Evolutionary conservation across 2,113 vertebrate species (phyloP).

Genomic region (Argyrosomus japonicus): DNA sequence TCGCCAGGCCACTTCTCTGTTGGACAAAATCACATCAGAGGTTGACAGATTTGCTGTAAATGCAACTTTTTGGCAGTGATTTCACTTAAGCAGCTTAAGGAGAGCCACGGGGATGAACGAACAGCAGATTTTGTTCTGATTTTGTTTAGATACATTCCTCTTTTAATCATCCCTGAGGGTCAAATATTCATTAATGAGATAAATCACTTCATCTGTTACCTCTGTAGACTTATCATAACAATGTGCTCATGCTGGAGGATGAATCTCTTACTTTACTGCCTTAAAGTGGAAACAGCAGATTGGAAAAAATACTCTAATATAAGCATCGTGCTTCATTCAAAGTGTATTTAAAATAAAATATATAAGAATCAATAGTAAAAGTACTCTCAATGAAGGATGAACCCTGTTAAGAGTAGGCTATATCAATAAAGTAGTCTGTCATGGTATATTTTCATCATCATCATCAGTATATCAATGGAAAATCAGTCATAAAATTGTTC

Average conservation of each 20-base stretch:
- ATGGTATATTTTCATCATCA: background rate
- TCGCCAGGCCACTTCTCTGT: background rate
- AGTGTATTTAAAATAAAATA: background rate
- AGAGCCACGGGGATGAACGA: background rate
- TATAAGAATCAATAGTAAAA: background rate
- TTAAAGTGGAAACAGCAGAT: background rate
- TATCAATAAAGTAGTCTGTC: too few relatives aligned
- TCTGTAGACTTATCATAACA: background rate
- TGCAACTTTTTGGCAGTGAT: conserved; percentile 34
- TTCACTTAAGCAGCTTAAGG: background rate
- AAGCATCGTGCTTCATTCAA: too few relatives aligned
- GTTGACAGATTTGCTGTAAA: conserved; percentile 29
- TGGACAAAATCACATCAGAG: background rate
- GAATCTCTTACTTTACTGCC: background rate
- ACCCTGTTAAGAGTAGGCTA: too few relatives aligned
- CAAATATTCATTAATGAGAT: background rate
- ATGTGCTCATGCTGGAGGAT: background rate
- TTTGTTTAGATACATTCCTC: background rate
- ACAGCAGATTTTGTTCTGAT: too few relatives aligned
- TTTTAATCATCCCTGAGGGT: background rate
- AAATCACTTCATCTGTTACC: background rate
- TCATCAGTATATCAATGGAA: background rate
- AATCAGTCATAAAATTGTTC: background rate
- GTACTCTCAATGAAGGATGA: background rate
- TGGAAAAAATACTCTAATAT: too few relatives aligned